phyloP scores from a whole-genome alignment of 2,113 vertebrate species.

The Phalacrocorax brasilianus region DNA sequence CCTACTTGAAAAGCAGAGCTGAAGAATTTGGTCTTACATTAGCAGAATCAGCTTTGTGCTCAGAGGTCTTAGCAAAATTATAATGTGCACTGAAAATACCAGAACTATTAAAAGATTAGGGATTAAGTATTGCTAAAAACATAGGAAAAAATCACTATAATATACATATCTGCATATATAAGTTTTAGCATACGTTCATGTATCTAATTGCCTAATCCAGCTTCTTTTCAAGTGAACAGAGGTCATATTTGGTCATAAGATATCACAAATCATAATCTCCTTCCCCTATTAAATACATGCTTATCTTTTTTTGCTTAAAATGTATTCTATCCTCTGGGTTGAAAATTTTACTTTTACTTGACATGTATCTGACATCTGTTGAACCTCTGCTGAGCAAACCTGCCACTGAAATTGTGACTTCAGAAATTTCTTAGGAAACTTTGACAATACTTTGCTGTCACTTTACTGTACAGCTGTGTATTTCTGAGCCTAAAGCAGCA shows the following conservation, averaged over 20 bases:
- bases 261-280: background rate
- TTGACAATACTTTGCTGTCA: background rate
- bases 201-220: background rate
- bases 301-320: background rate
- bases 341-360: conserved; percentile 3
- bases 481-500: background rate
- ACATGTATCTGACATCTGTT: conserved; percentile 1
- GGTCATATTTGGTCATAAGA: background rate
- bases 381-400: conserved; percentile 7
- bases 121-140: background rate
- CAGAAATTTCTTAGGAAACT: background rate
- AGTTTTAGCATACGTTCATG: background rate
- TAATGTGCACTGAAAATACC: background rate
- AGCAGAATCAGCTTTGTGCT: background rate
- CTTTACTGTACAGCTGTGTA: background rate
- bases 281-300: background rate
- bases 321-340: background rate
- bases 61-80: background rate
- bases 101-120: background rate
- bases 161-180: background rate
- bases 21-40: background rate
- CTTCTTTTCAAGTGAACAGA: background rate
- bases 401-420: conserved; percentile 42
- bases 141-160: background rate
- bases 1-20: background rate